A percentile compares a stretch with the other conserved stretches of the same genome.
These are phyloP conservation scores for Palythoa caribaeorum DNA, from an alignment of 92 coral and sea anemone species.

Conservation along the genomic window DNA sequence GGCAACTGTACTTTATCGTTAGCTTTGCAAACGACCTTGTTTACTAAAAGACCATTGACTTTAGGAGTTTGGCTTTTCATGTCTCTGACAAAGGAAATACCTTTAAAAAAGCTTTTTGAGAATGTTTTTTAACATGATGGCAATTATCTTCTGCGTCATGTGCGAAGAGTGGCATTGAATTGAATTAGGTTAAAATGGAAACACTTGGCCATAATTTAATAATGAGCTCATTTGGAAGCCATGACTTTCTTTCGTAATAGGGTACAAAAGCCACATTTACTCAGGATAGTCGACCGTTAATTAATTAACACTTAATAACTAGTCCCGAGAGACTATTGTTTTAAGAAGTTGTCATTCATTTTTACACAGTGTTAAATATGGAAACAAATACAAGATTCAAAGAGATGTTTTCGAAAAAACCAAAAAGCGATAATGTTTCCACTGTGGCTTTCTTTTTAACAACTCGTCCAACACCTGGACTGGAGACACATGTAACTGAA, in stretches of 20 bases:
- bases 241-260: neutral
- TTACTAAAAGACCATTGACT: neutral
- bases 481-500: neutral
- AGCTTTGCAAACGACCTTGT: neutral
- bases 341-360: neutral
- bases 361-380: neutral
- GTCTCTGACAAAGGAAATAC: too few species aligned
- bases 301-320: slow-evolving; percentile 2
- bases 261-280: neutral
- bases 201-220: neutral
- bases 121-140: too few species aligned
- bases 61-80: neutral
- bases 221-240: neutral
- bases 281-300: neutral
- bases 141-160: too few species aligned
- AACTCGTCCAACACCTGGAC: neutral
- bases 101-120: too few species aligned
- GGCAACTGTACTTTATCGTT: neutral
- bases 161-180: neutral
- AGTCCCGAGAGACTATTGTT: neutral
- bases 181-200: neutral
- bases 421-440: neutral
- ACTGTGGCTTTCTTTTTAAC: neutral
- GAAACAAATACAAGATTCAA: neutral
- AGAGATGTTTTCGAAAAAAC: neutral